Base-by-base conservation (phyloP, 2,113 vertebrate genomes). In the Sturnira hondurensis region DNA sequence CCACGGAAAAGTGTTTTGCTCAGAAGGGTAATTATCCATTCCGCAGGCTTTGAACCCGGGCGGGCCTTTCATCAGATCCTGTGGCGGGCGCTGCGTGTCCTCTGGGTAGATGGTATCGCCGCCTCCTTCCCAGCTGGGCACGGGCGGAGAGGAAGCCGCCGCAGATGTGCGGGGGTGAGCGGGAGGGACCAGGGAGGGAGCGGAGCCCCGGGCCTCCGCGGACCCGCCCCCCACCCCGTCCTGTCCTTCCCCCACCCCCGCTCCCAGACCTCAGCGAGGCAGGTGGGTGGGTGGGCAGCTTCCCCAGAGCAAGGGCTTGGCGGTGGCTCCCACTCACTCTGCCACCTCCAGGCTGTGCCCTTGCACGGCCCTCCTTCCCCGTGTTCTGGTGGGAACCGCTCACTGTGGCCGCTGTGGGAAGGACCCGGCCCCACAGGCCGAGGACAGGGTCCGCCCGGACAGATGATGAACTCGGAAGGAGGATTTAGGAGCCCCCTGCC, bases 1-100 rank as follows among this genome's bases (percentile, higher is more conserved):
- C 89, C 81, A 68, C 84, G 76, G 28, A 50, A 68, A 85, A 20
- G 38, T 43, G 76, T 90, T 91, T 86, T 71, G 81, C 89, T 92
- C 71, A 36, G 38, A 68, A 73, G 89, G 68, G 86, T 77, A 90
- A 94, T 94, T 78, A 93, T 1, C 54, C 52, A 28, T n/a, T 41
- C 65, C 9, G 36, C 33, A 58, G 89, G 56, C 89, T 94, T 94
- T 90, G 89, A 93, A 94, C 89, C 50, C 8, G 20, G 7, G 0
- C 20, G 22, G 41, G 71, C 12, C 92, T 94, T 81, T 94, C 85
- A 86, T 95, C 85, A 71, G 65, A 31, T 5, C 31, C 1, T 0
- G 38, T 24, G 5, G 87, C 13, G 22, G 28, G 50, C 7, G 45
- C 43, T 0, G 31, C 28, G 0, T 1, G 9, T 28, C 88, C 94